Evolutionary conservation across 2,797 vertebrate species (phyloP), one percentile per base, ranked within the genome.

Genomic region (Cuniculus paca): DNA sequence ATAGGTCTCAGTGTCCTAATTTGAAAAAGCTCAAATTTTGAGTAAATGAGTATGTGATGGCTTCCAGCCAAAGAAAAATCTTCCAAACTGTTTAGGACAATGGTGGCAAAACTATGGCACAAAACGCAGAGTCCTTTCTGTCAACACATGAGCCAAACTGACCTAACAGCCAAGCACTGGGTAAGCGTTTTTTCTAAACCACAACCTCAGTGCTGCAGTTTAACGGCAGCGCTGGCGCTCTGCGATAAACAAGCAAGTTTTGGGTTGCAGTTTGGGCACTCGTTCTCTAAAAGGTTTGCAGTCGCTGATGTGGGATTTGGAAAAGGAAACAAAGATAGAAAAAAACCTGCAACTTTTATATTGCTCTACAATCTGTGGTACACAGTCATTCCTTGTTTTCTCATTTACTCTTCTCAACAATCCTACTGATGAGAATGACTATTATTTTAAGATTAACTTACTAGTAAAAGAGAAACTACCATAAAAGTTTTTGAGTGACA

Each of bases 401-500:
- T 74, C 81, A 94, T 20, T 87, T 61, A 92, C 28, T 92, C 54
- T 91, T 94, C 31, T 78, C 50, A 83, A 70, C 86, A 77, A 95
- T 50, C 19, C 48, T 74, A 90, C 2, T 81, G 36, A 77, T 63
- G 92, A 45, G 79, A 39, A 79, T n/a, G 45, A 92, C 42, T 52
- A 90, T 70, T 56, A 91, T 78, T 72, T 48, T 19, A 68, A 39
- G 20, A 19, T 60, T n/a, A 54, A 83, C n/a, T 91, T 75, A 91
- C 11, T 31, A 95, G 22, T 42, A 42, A 93, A 94, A 93, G 7
- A 10, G 31, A 95, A 96, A 91, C 34, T 39, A 85, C 24, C 54
- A 87, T 56, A 85, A 88, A 87, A 93, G 77, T 63, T 87, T 13
- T 6, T 83, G 9, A 36, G 12, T 91, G 52, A 95, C 9, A 36